These are phyloP conservation scores for Grapholita molesta DNA, from an alignment of 1,140 invertebrate species.

Conservation along the genomic window DNA sequence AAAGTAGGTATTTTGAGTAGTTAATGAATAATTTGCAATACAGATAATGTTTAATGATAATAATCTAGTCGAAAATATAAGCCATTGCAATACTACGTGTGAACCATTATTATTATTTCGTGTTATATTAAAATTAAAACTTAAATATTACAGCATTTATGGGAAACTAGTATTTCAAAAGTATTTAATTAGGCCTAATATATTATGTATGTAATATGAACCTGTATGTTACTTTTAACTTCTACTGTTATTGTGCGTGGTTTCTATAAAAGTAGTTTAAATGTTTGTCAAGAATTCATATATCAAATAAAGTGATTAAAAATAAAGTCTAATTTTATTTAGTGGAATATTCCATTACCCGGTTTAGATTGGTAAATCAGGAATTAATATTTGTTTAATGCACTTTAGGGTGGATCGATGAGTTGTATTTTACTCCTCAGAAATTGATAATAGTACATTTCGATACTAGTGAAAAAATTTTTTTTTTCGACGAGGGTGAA, in stretches of 20 bases:
- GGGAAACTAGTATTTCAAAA: constrained; percentile 15
- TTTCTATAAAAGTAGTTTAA: constrained; percentile 48
- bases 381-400: too few species aligned
- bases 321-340: constrained; percentile 23
- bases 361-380: too few species aligned
- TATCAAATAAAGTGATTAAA: constrained; percentile 38
- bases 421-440: too few species aligned
- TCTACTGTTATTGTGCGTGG: constrained; percentile 45
- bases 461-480: too few species aligned
- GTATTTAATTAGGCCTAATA: constrained; percentile 12
- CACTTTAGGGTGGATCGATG: too few species aligned
- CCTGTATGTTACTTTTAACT: constrained; percentile 8
- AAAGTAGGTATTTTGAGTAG: constrained; percentile 11
- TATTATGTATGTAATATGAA: neutral
- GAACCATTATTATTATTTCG: constrained; percentile 35
- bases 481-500: too few species aligned
- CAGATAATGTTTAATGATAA: constrained; percentile 19
- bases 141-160: constrained; percentile 38
- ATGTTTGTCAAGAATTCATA: constrained; percentile 51
- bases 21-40: constrained; percentile 20
- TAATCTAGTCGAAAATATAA: constrained; percentile 70
- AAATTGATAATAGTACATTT: too few species aligned
- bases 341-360: constrained; percentile 40
- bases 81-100: constrained; percentile 70
- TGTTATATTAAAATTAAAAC: constrained; percentile 36